Base-by-base conservation (phyloP, 92 coral and sea anemone genomes). In the Meandrina meandrites region DNA sequence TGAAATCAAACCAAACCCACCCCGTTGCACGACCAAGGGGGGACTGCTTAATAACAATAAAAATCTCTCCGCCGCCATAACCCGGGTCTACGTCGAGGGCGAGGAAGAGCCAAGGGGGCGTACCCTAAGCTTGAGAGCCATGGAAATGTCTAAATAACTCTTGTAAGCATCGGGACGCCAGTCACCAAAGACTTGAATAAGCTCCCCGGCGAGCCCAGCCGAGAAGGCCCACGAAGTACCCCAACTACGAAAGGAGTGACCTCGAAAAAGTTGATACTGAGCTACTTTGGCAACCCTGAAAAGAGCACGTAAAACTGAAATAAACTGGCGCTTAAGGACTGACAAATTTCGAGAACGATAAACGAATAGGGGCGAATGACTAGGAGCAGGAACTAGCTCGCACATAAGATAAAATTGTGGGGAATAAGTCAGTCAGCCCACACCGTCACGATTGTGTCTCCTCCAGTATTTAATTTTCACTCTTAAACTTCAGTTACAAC, bases 231-330 rank as follows among this genome's bases (percentile, higher is more conserved):
- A 89, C 0, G 88, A 84, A 22, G 91, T 60, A 30, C 88, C 91
- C 11, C 91, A 88, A 15, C 91, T 72, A 64, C 85, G 85, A 84
- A 89, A 89, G 36, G 91, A 89, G 34, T 89, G 92, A 58, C 92
- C 92, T 16, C 84, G 27, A 83, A 54, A 88, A 12, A 66, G 24
- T 2, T 62, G 47, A 37, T 47, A 30, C 36, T 30, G 30, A 14
- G 79, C 10, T 8, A 82, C 58, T n/a, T 70, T 54, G 1, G 83
- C 91, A 27, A 60, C 4, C 51, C 70, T 42, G 5, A 87, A 27
- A 0, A 53, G 66, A 19, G 19, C 14, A 8, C 66, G 66, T 22
- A 87, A 87, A 35, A 53, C 36, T 0, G 51, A 64, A 67, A 69
- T 17, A 79, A 80, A 79, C 71, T 79, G 81, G 32, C 79, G 18